These are phyloP conservation scores for Ctenicera cuprea DNA, from an alignment of 2,888 invertebrate genomes.

Conservation along the genomic window DNA sequence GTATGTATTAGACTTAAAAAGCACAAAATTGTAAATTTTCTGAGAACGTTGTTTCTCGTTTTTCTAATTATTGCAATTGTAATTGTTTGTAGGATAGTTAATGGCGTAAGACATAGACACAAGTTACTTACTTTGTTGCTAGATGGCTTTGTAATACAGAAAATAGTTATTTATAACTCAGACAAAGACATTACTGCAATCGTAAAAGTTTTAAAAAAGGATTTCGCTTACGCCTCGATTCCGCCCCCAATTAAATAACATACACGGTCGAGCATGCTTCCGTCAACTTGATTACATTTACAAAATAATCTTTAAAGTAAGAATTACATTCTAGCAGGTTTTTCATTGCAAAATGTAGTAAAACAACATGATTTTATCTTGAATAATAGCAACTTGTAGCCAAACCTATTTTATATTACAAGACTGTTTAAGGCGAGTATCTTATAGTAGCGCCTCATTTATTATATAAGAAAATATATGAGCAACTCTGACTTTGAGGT, in stretches of 20 bases:
- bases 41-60: neutral
- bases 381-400: neutral
- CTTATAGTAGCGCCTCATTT: neutral
- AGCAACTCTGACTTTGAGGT: neutral
- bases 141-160: slow-evolving; percentile 17
- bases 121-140: slow-evolving; percentile 18
- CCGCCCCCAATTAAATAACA: slow-evolving; percentile 11
- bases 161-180: slow-evolving; percentile 14
- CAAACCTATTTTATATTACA: neutral
- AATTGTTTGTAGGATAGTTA: neutral
- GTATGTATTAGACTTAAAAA: too few relatives aligned
- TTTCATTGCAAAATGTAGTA: neutral
- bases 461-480: neutral
- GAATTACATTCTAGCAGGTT: neutral
- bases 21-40: too few relatives aligned
- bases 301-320: neutral
- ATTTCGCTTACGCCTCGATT: neutral
- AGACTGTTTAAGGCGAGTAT: neutral
- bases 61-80: slow-evolving; percentile 8
- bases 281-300: neutral
- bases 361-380: too few relatives aligned
- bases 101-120: neutral
- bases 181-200: slow-evolving; percentile 10
- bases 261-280: slow-evolving; percentile 3
- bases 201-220: slow-evolving; percentile 23